Evolutionary conservation across 2,113 vertebrate species (phyloP).

Genomic region (Struthio camelus): DNA sequence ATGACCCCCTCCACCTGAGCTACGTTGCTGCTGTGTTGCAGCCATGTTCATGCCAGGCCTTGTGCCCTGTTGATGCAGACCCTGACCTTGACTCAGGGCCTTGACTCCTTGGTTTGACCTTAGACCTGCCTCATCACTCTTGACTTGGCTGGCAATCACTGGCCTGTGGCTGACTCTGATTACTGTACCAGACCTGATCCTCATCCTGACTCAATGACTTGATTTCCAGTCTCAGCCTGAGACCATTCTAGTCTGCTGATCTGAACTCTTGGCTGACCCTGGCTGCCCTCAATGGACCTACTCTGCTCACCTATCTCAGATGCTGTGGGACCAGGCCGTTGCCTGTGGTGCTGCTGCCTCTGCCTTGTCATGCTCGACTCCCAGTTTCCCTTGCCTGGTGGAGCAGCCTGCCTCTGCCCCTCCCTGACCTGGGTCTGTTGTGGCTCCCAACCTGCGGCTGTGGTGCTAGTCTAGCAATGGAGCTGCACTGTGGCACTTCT

Average conservation of each 20-base stretch:
- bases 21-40: rapidly evolving
- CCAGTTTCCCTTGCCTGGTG: background rate
- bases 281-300: too few species aligned
- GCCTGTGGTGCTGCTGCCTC: background rate
- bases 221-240: too few species aligned
- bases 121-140: background rate
- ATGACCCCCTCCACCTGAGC: background rate
- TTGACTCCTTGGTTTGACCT: rapidly evolving
- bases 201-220: too few species aligned
- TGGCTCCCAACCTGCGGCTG: background rate
- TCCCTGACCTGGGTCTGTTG: background rate
- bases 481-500: background rate
- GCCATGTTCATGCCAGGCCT: rapidly evolving
- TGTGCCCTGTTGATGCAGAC: background rate
- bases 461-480: background rate
- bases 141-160: background rate
- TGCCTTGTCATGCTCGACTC: background rate
- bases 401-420: background rate
- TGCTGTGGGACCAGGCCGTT: background rate
- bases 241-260: too few species aligned
- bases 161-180: too few species aligned
- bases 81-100: background rate
- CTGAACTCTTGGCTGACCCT: too few species aligned
- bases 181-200: too few species aligned
- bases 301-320: background rate